A percentile compares a stretch with the other conserved stretches of the same genome.
phyloP scores from a whole-genome alignment of 2,888 invertebrate genomes.

The Eurytoma californica region DNA sequence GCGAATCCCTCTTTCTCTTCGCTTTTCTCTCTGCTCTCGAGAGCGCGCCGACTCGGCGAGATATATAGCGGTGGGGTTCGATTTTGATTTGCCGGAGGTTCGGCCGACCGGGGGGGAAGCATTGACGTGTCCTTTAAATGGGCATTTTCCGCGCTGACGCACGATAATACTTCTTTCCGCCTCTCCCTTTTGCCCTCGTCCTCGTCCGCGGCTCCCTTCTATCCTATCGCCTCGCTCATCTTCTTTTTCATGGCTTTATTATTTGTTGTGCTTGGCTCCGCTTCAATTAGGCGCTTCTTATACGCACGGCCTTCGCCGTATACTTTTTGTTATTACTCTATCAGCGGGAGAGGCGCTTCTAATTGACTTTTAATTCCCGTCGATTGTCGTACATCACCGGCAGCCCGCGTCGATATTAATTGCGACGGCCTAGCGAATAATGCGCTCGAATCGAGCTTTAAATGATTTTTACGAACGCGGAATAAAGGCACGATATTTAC shows the following conservation, averaged over 20 bases:
- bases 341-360: slow-evolving; percentile 19
- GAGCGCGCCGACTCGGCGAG: background rate
- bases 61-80: slow-evolving; percentile 31
- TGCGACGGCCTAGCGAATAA: background rate
- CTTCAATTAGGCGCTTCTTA: slow-evolving; percentile 51
- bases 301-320: background rate
- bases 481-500: no score
- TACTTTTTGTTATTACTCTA: slow-evolving; percentile 24
- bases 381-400: slow-evolving; percentile 15
- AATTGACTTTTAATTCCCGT: slow-evolving; percentile 40
- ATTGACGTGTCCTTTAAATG: slow-evolving; percentile 56
- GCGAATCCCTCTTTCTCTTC: background rate
- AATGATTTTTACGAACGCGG: no score
- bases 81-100: slow-evolving; percentile 51
- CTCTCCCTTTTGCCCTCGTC: background rate
- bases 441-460: background rate
- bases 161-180: slow-evolving; percentile 55
- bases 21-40: background rate
- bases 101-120: slow-evolving; percentile 32
- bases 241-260: slow-evolving; percentile 50
- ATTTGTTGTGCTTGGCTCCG: slow-evolving; percentile 47
- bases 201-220: slow-evolving; percentile 1
- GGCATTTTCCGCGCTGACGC: slow-evolving; percentile 55
- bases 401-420: background rate
- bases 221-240: slow-evolving; percentile 17